phyloP scores from a whole-genome alignment of 2,797 vertebrate genomes.

The Fundulus diaphanus region DNA sequence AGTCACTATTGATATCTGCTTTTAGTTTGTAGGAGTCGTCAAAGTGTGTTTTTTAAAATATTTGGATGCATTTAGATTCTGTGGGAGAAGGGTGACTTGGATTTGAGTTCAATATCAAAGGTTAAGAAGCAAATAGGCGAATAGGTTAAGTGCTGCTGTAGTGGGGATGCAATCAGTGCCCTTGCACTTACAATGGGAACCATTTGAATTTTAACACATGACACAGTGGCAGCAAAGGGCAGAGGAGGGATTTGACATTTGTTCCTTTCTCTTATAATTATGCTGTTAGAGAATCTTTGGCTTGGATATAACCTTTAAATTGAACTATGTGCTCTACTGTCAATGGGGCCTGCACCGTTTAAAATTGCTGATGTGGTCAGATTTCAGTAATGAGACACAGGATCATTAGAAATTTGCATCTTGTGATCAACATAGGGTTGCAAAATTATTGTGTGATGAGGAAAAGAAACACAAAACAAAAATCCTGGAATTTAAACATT shows the following conservation, averaged over 20 bases:
- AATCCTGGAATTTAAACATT: not conserved
- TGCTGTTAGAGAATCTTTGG: constrained; percentile 46
- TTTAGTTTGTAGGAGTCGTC: not conserved
- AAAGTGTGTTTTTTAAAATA: not conserved
- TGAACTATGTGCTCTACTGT: constrained; percentile 42
- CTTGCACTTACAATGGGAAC: constrained; percentile 26
- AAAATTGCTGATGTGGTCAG: constrained; percentile 32
- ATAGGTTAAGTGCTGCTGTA: constrained; percentile 57
- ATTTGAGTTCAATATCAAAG: constrained; percentile 12
- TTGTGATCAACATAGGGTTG: not conserved
- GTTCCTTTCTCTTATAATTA: constrained; percentile 60
- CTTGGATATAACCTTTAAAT: constrained; percentile 54
- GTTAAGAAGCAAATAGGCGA: constrained; percentile 20
- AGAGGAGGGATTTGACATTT: constrained; percentile 71
- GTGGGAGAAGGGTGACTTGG: not conserved
- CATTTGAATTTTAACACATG: constrained; percentile 60
- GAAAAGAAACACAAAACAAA: not conserved
- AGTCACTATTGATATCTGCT: not conserved
- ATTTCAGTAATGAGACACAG: not conserved
- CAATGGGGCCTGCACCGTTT: constrained; percentile 35
- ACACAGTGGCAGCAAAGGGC: constrained; percentile 63
- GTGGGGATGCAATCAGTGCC: constrained; percentile 38
- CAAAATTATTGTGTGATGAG: too few relatives aligned
- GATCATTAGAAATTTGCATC: not conserved
- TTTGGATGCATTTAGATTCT: not conserved